Conservation (phyloP, 2,888 invertebrate species). For the Clusia tigrina region DNA sequence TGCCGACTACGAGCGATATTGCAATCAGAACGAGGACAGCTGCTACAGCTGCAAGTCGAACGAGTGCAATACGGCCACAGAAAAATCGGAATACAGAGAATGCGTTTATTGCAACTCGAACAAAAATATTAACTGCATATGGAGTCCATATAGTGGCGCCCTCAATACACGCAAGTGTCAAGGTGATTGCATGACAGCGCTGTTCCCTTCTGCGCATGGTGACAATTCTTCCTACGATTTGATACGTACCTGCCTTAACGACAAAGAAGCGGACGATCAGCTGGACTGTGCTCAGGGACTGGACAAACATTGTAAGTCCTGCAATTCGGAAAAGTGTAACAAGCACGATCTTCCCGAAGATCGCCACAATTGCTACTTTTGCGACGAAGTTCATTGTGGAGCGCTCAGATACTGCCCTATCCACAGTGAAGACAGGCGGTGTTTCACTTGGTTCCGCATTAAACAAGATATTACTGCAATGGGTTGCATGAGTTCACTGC, state of each 20-base stretch:
- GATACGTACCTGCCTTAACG: conserved; percentile 56
- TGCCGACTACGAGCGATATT: conserved; percentile 37
- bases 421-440: conserved; percentile 51
- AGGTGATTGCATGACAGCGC: conserved; percentile 55
- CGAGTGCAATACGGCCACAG: conserved; percentile 51
- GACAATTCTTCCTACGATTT: conserved; percentile 44
- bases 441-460: conserved; percentile 48
- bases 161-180: conserved; percentile 51
- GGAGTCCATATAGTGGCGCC: conserved; percentile 34
- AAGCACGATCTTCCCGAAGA: conserved; percentile 23
- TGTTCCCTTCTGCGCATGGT: conserved; percentile 46
- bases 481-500: conserved; percentile 57
- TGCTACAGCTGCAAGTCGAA: conserved; percentile 59
- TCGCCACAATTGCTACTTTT: conserved; percentile 44
- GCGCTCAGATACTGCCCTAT: conserved; percentile 40
- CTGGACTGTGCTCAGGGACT: conserved; percentile 35
- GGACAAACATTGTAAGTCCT: conserved; percentile 41
- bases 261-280: conserved; percentile 51
- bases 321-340: conserved; percentile 45
- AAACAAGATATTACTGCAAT: conserved; percentile 45
- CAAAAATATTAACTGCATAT: conserved; percentile 46
- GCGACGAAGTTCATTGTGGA: conserved; percentile 38
- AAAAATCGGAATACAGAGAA: conserved; percentile 40
- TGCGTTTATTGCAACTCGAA: conserved; percentile 56
- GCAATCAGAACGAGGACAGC: conserved; percentile 38